Conservation (phyloP, 1,140 invertebrate genomes). For the Lycorma delicatula region DNA sequence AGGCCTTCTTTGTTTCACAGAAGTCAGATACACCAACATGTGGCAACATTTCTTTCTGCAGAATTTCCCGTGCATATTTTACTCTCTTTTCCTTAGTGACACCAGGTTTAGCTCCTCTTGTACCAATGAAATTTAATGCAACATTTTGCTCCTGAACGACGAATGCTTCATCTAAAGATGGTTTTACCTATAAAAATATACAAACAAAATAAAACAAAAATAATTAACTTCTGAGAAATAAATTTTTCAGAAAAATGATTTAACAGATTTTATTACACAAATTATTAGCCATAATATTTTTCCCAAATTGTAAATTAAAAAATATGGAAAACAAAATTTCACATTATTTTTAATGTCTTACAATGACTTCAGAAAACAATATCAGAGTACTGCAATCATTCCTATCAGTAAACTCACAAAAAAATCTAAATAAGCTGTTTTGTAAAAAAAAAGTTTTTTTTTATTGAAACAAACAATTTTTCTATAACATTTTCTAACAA, state of each 20-base stretch:
- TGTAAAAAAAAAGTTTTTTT: no score
- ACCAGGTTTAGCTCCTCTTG: constrained; percentile 90
- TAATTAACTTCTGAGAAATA: not conserved
- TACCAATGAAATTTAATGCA: constrained; percentile 95
- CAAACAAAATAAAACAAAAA: constrained; percentile 10
- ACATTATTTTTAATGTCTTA: no score
- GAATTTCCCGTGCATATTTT: constrained; percentile 97
- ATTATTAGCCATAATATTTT: not conserved
- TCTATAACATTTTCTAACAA: no score
- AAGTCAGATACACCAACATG: constrained; percentile 98
- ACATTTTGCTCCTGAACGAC: constrained; percentile 99
- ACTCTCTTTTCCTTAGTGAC: constrained; percentile 98
- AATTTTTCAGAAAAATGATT: no score
- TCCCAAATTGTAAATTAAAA: not conserved
- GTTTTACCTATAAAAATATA: constrained; percentile 56
- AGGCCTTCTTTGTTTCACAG: constrained; percentile 99
- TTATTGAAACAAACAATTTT: no score
- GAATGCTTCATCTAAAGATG: constrained; percentile 97
- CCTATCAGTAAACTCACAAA: no score
- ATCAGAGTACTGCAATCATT: no score
- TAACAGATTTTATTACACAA: no score
- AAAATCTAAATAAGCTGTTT: no score
- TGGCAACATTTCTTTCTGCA: constrained; percentile 99
- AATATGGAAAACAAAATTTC: no score
- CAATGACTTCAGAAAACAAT: no score